Percentiles rank a stretch among this genome's conserved stretches.
phyloP scores from a whole-genome alignment of 2,888 invertebrate genomes.

The Nasonovia ribisnigri region DNA sequence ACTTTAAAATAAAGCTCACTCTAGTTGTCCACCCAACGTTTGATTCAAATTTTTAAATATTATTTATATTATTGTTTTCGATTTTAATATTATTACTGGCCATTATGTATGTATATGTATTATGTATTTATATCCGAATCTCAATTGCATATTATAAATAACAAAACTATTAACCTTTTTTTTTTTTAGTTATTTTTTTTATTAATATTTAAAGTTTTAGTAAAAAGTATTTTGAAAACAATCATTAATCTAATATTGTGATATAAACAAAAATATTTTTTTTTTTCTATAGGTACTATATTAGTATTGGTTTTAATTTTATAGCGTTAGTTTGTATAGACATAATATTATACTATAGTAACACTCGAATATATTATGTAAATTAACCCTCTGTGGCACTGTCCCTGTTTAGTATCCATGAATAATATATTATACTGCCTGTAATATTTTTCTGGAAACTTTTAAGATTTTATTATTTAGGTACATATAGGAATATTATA shows the following conservation, averaged over 20 bases:
- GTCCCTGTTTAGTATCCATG: too few species aligned
- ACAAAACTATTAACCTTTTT: too few species aligned
- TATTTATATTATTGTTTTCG: too few species aligned
- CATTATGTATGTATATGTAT: too few species aligned
- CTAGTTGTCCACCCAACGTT: too few species aligned
- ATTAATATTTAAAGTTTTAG: neutral
- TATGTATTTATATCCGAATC: too few species aligned
- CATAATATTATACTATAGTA: neutral
- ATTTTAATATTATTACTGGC: too few species aligned
- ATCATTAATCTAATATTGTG: neutral
- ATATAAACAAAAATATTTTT: neutral
- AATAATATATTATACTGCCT: neutral
- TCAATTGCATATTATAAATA: too few species aligned
- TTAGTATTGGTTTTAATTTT: neutral
- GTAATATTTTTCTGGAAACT: neutral
- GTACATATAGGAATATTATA: neutral
- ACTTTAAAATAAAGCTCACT: too few species aligned
- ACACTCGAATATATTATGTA: neutral
- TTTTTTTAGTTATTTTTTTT: neutral
- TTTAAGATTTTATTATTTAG: too few species aligned
- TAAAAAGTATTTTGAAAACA: neutral
- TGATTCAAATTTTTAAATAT: too few species aligned
- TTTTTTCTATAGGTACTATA: neutral
- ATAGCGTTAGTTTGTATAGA: neutral
- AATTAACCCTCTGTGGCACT: too few species aligned